Evolutionary conservation across 2,888 invertebrate genomes (phyloP).

Genomic region (Helleia helle): DNA sequence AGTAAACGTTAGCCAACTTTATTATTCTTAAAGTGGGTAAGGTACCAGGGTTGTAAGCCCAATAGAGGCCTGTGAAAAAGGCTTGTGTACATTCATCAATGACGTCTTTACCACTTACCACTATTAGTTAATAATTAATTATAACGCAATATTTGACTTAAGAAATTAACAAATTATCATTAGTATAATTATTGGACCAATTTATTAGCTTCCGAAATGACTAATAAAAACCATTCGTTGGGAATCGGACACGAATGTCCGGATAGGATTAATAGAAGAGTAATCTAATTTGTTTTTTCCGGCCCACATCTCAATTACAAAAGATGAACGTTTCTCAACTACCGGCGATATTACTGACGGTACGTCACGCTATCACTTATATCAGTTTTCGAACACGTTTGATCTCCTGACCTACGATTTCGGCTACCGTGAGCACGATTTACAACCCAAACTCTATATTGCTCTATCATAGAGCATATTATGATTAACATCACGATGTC

Average conservation of each 20-base stretch:
- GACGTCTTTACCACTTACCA: too few relatives aligned
- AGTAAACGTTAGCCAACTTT: too few relatives aligned
- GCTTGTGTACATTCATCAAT: too few relatives aligned
- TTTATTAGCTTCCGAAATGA: constrained; percentile 3
- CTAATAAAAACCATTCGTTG: constrained; percentile 1
- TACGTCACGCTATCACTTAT: constrained; percentile 63
- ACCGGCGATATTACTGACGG: constrained; percentile 57
- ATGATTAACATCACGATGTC: constrained; percentile 26
- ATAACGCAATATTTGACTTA: too few relatives aligned
- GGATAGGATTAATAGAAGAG: neutral
- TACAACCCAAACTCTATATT: constrained; percentile 27
- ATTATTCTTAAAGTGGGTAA: too few relatives aligned
- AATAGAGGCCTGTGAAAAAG: too few relatives aligned
- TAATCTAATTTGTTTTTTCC: neutral
- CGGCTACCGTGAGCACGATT: constrained; percentile 68
- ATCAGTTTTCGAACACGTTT: constrained; percentile 68
- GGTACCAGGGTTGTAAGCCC: too few relatives aligned
- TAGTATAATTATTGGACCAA: neutral
- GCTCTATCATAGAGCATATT: constrained; percentile 17
- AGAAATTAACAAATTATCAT: neutral
- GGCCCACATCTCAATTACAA: neutral
- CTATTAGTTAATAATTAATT: too few relatives aligned
- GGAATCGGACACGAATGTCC: constrained; percentile 4
- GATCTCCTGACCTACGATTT: constrained; percentile 69
- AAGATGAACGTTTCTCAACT: constrained; percentile 1